These are phyloP conservation scores for Microtus oregoni DNA, from an alignment of 2,113 vertebrate genomes.

Conservation along the genomic window DNA sequence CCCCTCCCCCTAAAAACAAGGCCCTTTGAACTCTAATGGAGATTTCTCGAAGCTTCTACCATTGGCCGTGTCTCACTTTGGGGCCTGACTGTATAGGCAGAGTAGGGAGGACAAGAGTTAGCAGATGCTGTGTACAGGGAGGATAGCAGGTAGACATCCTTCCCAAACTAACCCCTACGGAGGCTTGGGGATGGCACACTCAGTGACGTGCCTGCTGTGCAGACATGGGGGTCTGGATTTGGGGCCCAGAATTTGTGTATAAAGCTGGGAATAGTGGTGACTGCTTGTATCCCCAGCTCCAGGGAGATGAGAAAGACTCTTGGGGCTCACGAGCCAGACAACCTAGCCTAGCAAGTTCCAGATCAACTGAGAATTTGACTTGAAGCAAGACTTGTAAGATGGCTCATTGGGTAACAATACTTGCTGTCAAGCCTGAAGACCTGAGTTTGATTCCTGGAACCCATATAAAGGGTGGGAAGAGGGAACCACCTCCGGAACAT, in stretches of 20 bases:
- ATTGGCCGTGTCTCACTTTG: neutral
- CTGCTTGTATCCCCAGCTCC: neutral
- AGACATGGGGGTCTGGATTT: too few species aligned
- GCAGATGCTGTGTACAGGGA: neutral
- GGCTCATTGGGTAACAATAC: too few species aligned
- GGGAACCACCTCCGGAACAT: neutral
- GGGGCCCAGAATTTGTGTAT: neutral
- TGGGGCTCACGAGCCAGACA: neutral
- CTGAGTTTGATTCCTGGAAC: neutral
- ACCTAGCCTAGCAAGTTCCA: neutral
- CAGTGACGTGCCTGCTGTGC: too few species aligned
- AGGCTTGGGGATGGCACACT: too few species aligned
- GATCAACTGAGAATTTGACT: neutral
- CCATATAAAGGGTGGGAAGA: neutral
- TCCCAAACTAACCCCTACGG: neutral
- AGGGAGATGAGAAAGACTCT: neutral
- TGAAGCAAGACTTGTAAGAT: neutral
- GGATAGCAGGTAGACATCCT: neutral
- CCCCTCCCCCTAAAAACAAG: neutral
- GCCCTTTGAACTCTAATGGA: conserved; percentile 22
- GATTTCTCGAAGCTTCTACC: conserved; percentile 56
- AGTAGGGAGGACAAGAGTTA: fast-evolving
- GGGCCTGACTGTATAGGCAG: neutral
- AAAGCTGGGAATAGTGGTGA: neutral
- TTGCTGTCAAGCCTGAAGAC: neutral